phyloP scores from a whole-genome alignment of 1,140 invertebrate species.

The Drosophila neocordata region DNA sequence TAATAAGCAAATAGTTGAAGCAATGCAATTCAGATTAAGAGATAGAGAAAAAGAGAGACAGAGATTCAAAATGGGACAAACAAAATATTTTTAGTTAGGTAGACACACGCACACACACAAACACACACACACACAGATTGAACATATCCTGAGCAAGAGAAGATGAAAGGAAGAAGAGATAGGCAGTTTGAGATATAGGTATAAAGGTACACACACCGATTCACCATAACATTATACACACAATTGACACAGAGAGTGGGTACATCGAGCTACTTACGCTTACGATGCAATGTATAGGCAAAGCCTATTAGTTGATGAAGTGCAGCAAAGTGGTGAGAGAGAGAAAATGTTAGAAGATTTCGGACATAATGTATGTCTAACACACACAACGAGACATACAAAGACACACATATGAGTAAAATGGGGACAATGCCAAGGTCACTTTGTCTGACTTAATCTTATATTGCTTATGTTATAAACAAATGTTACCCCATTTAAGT shows the following conservation, averaged over 20 bases:
- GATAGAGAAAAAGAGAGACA: not conserved
- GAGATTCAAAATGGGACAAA: not conserved
- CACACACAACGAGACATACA: conserved; percentile 32
- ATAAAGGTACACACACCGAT: conserved; percentile 28
- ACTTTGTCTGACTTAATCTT: not conserved
- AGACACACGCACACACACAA: not conserved
- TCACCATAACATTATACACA: conserved; percentile 37
- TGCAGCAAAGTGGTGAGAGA: conserved; percentile 71
- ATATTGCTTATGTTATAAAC: not conserved
- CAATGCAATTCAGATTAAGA: not conserved
- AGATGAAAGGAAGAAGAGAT: not conserved
- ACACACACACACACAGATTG: too few relatives aligned
- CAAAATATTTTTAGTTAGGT: not conserved
- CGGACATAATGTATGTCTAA: conserved; percentile 41
- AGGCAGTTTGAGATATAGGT: conserved; percentile 16
- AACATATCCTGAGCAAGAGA: not conserved
- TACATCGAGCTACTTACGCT: conserved; percentile 68
- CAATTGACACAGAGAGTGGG: conserved; percentile 18
- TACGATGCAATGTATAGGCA: conserved; percentile 62
- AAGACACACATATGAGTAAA: conserved; percentile 29
- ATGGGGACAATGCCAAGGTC: not conserved
- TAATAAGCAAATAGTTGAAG: not conserved
- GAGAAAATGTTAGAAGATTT: conserved; percentile 68
- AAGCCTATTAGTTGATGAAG: conserved; percentile 49
- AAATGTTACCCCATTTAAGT: not conserved